Percentiles rank a stretch among this genome's conserved stretches.
These are phyloP conservation scores for Coelinius sp. DNA, from an alignment of 2,888 invertebrate genomes.

Conservation along the genomic window DNA sequence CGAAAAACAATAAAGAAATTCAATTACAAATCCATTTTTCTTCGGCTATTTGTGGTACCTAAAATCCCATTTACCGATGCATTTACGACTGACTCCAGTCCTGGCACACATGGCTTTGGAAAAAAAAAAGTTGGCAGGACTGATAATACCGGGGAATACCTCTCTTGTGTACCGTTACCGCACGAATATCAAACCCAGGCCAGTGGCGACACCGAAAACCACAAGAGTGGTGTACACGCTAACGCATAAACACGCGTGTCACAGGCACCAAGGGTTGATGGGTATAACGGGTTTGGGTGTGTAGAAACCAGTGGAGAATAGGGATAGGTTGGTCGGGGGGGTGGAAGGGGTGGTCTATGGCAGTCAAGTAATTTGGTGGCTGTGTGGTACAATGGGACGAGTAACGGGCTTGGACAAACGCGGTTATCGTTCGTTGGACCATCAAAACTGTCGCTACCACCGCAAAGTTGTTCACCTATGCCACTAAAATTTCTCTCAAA, in stretches of 20 bases:
- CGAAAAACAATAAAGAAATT: not conserved
- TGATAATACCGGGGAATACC: conserved; percentile 14
- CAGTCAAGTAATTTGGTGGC: conserved; percentile 31
- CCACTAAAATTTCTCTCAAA: conserved; percentile 21
- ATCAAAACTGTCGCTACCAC: conserved; percentile 31
- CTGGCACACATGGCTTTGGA: not conserved
- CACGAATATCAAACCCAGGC: conserved; percentile 22
- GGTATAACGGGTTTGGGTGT: conserved; percentile 8
- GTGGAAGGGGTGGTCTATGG: not conserved
- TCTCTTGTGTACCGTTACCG: not conserved
- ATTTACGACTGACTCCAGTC: not conserved
- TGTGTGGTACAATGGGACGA: conserved; percentile 27
- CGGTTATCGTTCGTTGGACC: conserved; percentile 30
- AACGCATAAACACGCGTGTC: conserved; percentile 33
- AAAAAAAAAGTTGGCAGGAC: conserved; percentile 19
- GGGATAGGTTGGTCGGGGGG: not conserved
- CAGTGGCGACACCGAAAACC: conserved; percentile 23
- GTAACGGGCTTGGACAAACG: conserved; percentile 29
- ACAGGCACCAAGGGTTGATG: conserved; percentile 18
- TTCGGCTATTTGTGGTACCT: not conserved
- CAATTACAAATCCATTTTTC: not conserved
- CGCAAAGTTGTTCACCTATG: conserved; percentile 27
- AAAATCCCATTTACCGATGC: not conserved
- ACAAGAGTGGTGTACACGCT: conserved; percentile 23
- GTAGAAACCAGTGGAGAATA: conserved; percentile 11